phyloP scores from a whole-genome alignment of 2,113 vertebrate genomes.

The Mola mola region DNA sequence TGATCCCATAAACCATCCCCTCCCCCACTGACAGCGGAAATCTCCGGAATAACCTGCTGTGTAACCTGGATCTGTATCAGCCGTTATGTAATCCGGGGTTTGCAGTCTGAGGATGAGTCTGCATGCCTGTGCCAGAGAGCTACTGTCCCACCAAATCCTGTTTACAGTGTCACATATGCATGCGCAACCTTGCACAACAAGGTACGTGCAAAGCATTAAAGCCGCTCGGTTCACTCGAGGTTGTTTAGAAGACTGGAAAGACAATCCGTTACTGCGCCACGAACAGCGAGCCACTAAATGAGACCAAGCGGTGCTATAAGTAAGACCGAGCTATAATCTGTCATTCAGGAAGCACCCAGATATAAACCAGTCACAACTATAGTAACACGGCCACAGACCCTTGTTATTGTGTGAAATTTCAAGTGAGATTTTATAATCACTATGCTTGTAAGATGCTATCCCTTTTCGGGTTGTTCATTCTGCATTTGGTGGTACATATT shows the following conservation, averaged over 20 bases:
- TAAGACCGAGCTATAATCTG: slow-evolving; percentile 12
- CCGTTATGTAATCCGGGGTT: slow-evolving; percentile 64
- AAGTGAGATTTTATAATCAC: background rate
- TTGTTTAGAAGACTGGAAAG: too few species aligned
- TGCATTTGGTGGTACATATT: background rate
- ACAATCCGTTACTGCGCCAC: too few species aligned
- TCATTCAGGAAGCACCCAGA: slow-evolving; percentile 5
- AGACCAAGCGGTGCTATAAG: slow-evolving; percentile 8
- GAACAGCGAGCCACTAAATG: slow-evolving; percentile 19
- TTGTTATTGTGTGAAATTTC: background rate
- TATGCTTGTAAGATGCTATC: background rate
- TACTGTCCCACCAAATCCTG: slow-evolving; percentile 17
- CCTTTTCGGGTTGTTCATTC: background rate
- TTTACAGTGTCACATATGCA: slow-evolving; percentile 4
- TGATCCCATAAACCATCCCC: slow-evolving; percentile 3
- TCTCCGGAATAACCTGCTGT: slow-evolving; percentile 60
- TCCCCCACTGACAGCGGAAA: slow-evolving; percentile 57
- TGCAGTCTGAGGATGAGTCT: slow-evolving; percentile 63
- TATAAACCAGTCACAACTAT: slow-evolving; percentile 39
- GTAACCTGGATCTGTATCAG: slow-evolving; percentile 67
- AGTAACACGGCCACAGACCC: background rate
- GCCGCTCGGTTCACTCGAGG: too few species aligned
- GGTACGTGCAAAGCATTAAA: background rate
- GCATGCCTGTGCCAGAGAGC: slow-evolving; percentile 25
- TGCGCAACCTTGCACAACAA: slow-evolving; percentile 1